Evolutionary conservation across 2,888 invertebrate species (phyloP), one percentile per base, ranked within the genome.

Genomic region (Myopa tessellatipennis): DNA sequence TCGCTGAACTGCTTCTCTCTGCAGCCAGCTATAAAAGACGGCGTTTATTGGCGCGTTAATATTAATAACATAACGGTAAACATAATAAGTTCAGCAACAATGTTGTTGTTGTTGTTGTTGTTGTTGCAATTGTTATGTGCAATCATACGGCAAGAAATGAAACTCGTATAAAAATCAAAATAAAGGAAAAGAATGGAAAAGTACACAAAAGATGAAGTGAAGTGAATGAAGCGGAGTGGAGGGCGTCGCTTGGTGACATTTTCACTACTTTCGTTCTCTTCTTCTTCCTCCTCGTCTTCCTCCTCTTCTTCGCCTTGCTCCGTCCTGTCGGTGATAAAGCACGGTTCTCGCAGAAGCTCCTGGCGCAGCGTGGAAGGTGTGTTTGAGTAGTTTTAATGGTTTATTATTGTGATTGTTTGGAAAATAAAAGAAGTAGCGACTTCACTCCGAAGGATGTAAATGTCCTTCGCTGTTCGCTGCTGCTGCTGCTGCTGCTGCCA

Each of bases 51-150:
- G 68, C 78, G 78, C 83, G 82, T 85, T 85, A 85, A 85, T 85
- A 85, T 85, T 85, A 86, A 86, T 86, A 86, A 84, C 80, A 81
- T 78, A 82, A 75, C 68, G 68, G 58, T 69, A 75, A 75, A 69
- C 68, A 69, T 68, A 69, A 69, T 40, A 52, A 68, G 18, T 50
- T 26, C 12, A 45, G 36, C 74, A 73, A 73, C 61, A 63, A 14
- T 70, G 70, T 70, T 70, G 70, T 70, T 70, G 52, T 14, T 68
- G 18, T 69, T 45, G 45, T 7, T 69, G 18, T 7, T 69, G 50
- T 12, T 40, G 45, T 10, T 50, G 45, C 8, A 34, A 34, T 63
- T 73, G 73, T 73, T 72, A 14, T 63, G 34, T 58, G 45, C 52
- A 69, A 18, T 60, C 72, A 60, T 12, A 38, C 60, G 63, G 45